Conservation (phyloP, 2,888 invertebrate species). For the Melitaea athalia region DNA sequence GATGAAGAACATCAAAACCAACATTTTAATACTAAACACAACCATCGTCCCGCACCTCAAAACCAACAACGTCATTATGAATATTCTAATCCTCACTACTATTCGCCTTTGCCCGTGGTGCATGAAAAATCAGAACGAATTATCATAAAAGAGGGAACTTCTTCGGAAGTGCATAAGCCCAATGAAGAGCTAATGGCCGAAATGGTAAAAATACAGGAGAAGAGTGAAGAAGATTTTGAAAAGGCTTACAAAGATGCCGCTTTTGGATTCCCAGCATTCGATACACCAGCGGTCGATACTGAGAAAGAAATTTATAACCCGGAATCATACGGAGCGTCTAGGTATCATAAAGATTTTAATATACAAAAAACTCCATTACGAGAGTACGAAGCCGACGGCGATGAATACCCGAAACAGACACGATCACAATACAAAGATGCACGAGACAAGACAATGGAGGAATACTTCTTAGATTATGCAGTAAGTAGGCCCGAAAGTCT, state of each 20-base stretch:
- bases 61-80: constrained; percentile 43
- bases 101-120: constrained; percentile 49
- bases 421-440: constrained; percentile 65
- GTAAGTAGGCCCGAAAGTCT: constrained; percentile 65
- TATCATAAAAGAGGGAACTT: constrained; percentile 63
- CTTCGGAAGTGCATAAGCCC: constrained; percentile 58
- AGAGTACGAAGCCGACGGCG: constrained; percentile 65
- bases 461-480: constrained; percentile 68
- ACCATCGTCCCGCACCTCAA: constrained; percentile 38
- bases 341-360: constrained; percentile 55
- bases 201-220: constrained; percentile 62
- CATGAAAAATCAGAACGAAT: constrained; percentile 67
- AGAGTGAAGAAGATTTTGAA: constrained; percentile 75
- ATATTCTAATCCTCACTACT: constrained; percentile 39
- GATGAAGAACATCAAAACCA: constrained; percentile 61
- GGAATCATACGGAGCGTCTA: constrained; percentile 58
- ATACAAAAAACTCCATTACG: constrained; percentile 62
- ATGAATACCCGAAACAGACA: constrained; percentile 62
- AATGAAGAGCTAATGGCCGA: constrained; percentile 60
- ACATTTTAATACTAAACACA: constrained; percentile 33
- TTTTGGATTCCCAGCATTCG: constrained; percentile 69
- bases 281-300: constrained; percentile 50
- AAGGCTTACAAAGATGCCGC: constrained; percentile 73
- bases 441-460: constrained; percentile 65
- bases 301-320: constrained; percentile 70